Conservation (phyloP, 2,113 vertebrate species). For the Panthera uncia region DNA sequence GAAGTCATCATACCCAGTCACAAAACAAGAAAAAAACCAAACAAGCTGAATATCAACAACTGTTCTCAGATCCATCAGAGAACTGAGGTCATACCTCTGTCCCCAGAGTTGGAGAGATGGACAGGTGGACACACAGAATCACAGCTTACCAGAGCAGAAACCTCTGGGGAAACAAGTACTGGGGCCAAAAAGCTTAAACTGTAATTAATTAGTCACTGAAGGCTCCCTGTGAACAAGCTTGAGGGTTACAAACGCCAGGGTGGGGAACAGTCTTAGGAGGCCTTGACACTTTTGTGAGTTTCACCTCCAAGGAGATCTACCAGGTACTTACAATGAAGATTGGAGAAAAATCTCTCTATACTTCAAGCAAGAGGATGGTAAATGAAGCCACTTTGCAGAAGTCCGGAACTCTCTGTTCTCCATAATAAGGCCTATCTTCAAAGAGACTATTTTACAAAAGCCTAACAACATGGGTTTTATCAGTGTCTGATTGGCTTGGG, state of each 20-base stretch:
- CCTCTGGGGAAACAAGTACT: background rate
- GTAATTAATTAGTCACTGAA: background rate
- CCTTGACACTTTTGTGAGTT: background rate
- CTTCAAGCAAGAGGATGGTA: rapidly evolving
- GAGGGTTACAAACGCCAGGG: background rate
- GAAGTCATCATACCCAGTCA: background rate
- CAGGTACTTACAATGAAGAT: background rate
- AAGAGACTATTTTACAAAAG: background rate
- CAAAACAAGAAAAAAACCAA: background rate
- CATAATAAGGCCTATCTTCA: background rate
- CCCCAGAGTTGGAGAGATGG: background rate
- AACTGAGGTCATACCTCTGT: background rate
- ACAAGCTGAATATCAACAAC: background rate
- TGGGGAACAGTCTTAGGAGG: background rate
- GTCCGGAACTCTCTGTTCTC: background rate
- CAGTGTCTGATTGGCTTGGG: background rate
- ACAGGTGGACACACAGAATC: background rate
- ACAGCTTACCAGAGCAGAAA: background rate
- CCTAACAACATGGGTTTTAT: background rate
- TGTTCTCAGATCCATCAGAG: background rate
- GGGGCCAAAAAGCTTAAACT: background rate
- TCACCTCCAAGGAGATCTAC: background rate
- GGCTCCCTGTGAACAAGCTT: background rate
- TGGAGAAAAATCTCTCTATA: background rate
- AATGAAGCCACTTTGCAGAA: background rate